Base-by-base conservation (phyloP, 2,888 invertebrate species). In the Ophion costatus region DNA sequence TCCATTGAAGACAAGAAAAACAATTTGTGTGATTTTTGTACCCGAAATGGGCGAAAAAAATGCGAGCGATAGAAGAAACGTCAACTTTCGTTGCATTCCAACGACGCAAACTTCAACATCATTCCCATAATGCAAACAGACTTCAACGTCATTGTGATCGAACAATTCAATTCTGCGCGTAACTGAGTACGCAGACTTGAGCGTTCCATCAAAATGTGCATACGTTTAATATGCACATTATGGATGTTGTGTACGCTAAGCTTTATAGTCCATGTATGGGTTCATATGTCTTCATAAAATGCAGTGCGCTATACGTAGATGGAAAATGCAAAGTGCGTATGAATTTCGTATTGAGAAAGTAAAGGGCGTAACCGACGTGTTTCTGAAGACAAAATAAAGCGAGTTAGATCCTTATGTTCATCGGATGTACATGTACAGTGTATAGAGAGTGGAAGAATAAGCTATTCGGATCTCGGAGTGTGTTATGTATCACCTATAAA, bases 401-500 rank as follows among this genome's bases (percentile, higher is more conserved):
- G 45, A 63, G n/a, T 63, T 61, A 63, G 24, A 63, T n/a, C 24
- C 63, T 74, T 74, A 45, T 9, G 29, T 63, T 42, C 24, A n/a
- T 24, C n/a, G 24, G 74, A 51, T 3, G 6, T 9, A 20, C 33
- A 24, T 61, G 17, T 45, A 45, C 11, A 45, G 45, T 14, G 45
- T 45, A 17, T 75, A 45, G 59, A 42, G 57, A 38, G 22, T 29
- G 42, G 74, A 74, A 80, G 74, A 79, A 79, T 75, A 63, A 69
- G 45, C 42, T 33, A 73, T 45, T 73, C 59, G 73, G 57, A 73
- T 67, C 73, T 83, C 45, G 63, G 20, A 79, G 83, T 80, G 79
- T 80, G 64, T 79, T 75, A 75, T 75, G 75, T 80, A 80, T 79
- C 75, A 80, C 69, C 75, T 73, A 83, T 83, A 75, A 83, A 70